These are phyloP conservation scores for Allacma fusca DNA, from an alignment of 2,888 invertebrate species.

Conservation along the genomic window DNA sequence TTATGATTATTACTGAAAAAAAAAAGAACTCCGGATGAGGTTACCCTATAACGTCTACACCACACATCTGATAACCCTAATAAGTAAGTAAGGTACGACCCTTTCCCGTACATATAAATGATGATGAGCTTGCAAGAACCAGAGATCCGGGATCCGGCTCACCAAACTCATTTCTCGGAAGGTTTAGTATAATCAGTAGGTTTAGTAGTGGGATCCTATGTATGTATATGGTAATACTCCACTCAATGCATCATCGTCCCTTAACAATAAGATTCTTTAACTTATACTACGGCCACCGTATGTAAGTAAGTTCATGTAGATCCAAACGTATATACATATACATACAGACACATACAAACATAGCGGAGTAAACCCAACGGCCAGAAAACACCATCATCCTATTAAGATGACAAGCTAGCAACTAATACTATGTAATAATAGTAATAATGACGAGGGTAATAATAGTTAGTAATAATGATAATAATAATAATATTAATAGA, in stretches of 20 bases:
- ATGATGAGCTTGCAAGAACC: neutral
- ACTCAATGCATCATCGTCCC: no score
- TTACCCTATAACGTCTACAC: neutral
- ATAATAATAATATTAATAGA: neutral
- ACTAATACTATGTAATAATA: constrained; percentile 24
- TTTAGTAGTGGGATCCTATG: no score
- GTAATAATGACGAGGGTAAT: neutral
- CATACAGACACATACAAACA: no score
- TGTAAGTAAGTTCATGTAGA: no score
- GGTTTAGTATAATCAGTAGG: no score
- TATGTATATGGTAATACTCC: no score
- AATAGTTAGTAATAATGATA: neutral
- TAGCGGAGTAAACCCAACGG: neutral
- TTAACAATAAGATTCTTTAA: no score
- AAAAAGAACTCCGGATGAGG: neutral
- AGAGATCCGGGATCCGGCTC: neutral
- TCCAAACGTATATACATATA: no score
- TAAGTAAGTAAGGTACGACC: neutral
- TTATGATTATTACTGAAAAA: constrained; percentile 40
- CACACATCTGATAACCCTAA: neutral
- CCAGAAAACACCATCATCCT: constrained; percentile 27
- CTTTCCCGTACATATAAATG: neutral
- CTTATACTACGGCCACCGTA: no score
- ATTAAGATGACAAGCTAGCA: constrained; percentile 21
- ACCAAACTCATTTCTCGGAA: no score